These are phyloP conservation scores for Micrasema longulum DNA, from an alignment of 1,140 invertebrate genomes.

Conservation along the genomic window DNA sequence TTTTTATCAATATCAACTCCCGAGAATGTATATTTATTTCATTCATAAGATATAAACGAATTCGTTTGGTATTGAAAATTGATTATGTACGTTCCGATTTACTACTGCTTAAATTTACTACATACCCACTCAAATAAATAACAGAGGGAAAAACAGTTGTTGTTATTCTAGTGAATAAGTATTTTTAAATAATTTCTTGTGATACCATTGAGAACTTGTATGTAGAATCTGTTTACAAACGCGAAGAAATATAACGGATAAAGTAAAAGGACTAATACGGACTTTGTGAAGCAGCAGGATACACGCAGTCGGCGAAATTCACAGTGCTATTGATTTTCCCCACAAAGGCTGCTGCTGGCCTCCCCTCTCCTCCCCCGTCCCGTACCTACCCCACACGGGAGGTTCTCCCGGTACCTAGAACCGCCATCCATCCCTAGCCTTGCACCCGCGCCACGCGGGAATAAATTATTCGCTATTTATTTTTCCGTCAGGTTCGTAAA, in stretches of 20 bases:
- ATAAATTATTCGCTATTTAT: constrained; percentile 13
- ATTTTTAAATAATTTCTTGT: no score
- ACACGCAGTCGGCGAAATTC: constrained; percentile 16
- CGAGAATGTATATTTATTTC: no score
- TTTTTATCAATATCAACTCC: no score
- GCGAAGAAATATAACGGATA: not conserved
- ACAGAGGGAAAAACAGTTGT: no score
- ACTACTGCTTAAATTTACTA: no score
- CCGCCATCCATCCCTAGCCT: constrained; percentile 1
- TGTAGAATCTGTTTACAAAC: not conserved
- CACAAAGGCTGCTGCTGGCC: constrained; percentile 7
- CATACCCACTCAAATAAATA: no score
- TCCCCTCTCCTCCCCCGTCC: not conserved
- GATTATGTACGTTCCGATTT: no score
- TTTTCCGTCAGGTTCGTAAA: not conserved
- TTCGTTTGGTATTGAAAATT: no score
- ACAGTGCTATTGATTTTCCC: constrained; percentile 22
- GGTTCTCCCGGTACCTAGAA: not conserved
- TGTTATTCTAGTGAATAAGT: no score
- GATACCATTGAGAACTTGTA: no score
- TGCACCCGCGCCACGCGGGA: not conserved
- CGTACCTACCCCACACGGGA: not conserved
- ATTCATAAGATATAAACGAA: no score
- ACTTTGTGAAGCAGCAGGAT: no score
- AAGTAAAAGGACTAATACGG: not conserved